These are phyloP conservation scores for Ophthalmolycus amberensis DNA, from an alignment of 2,113 vertebrate genomes.

Conservation along the genomic window DNA sequence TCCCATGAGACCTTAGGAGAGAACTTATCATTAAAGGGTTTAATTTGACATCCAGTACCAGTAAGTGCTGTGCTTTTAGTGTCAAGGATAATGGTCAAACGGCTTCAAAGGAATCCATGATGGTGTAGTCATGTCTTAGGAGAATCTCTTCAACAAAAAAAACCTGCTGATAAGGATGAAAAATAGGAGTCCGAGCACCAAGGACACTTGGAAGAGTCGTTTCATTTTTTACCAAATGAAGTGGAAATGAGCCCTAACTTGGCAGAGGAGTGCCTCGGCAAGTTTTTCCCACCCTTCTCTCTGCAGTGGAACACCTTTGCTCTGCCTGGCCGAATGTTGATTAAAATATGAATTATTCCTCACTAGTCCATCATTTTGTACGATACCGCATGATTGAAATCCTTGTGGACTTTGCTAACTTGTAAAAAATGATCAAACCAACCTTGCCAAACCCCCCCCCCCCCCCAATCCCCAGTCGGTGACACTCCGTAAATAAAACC, in stretches of 20 bases:
- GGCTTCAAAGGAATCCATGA: slow-evolving; percentile 79
- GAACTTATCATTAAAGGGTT: slow-evolving; percentile 83
- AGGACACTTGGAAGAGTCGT: slow-evolving; percentile 37
- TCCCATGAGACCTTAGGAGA: slow-evolving; percentile 78
- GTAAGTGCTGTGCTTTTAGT: slow-evolving; percentile 76
- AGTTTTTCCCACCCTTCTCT: slow-evolving; percentile 32
- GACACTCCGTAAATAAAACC: slow-evolving; percentile 65
- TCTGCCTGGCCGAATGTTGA: slow-evolving; percentile 28
- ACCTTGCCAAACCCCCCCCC: slow-evolving; percentile 9
- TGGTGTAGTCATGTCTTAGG: slow-evolving; percentile 66
- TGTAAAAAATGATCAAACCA: slow-evolving; percentile 34
- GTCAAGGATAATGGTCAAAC: slow-evolving; percentile 82
- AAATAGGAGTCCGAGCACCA: slow-evolving; percentile 52
- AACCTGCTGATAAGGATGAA: slow-evolving; percentile 69
- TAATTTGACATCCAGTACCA: slow-evolving; percentile 84
- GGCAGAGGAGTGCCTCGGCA: slow-evolving; percentile 26
- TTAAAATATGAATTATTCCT: slow-evolving; percentile 49
- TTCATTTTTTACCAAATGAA: slow-evolving; percentile 43
- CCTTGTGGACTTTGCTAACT: slow-evolving; percentile 14
- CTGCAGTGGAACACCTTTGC: slow-evolving; percentile 21
- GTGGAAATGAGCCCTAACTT: slow-evolving; percentile 42
- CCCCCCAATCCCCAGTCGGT: not conserved
- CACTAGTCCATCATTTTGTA: not conserved
- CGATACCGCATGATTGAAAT: slow-evolving; percentile 47
- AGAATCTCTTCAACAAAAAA: slow-evolving; percentile 58